Conservation (phyloP, 1,140 invertebrate species). For the Pseudomyrmex sp. region DNA sequence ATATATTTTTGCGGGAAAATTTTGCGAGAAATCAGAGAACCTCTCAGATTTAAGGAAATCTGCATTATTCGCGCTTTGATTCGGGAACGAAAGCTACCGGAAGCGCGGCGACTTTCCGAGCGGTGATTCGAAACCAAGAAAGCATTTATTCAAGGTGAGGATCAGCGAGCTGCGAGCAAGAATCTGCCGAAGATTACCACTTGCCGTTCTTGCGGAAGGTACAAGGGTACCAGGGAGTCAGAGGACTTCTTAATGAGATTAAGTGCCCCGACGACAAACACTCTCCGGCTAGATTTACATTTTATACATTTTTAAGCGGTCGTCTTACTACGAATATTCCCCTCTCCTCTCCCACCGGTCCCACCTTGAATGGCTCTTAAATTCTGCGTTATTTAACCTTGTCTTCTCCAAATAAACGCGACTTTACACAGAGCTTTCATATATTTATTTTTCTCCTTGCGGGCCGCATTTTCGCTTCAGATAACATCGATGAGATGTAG, state of each 20-base stretch:
- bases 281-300: slow-evolving; percentile 83
- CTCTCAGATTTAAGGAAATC: background rate
- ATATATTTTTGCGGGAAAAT: slow-evolving; percentile 3
- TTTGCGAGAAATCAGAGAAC: background rate
- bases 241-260: slow-evolving; percentile 86
- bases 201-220: slow-evolving; percentile 72
- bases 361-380: slow-evolving; percentile 55
- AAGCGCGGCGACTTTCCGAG: slow-evolving; percentile 67
- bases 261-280: slow-evolving; percentile 81
- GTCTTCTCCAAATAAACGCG: slow-evolving; percentile 38
- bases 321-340: slow-evolving; percentile 65
- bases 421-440: background rate
- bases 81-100: slow-evolving; percentile 20
- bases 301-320: slow-evolving; percentile 85
- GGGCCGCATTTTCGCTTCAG: background rate
- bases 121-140: slow-evolving; percentile 76
- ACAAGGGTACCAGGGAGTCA: slow-evolving; percentile 73
- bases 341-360: slow-evolving; percentile 25
- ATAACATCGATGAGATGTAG: background rate
- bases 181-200: slow-evolving; percentile 81
- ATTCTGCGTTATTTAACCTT: slow-evolving; percentile 36
- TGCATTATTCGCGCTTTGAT: slow-evolving; percentile 36
- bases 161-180: slow-evolving; percentile 80
- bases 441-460: background rate
- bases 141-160: slow-evolving; percentile 83